Evolutionary conservation across 2,888 invertebrate genomes (phyloP).

Genomic region (Bimastos eiseni): DNA sequence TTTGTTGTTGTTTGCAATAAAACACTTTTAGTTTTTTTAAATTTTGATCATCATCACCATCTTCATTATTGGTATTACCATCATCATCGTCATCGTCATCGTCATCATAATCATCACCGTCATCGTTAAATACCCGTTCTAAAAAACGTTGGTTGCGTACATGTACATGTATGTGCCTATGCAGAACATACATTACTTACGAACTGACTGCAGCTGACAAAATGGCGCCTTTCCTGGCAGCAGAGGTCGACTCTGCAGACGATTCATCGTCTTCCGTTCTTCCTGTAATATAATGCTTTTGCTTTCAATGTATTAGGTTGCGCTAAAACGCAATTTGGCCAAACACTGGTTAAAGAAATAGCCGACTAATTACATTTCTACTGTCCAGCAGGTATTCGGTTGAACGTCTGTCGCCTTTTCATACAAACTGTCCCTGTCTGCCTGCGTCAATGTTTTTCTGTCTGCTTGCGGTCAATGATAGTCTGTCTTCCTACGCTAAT

Average conservation of each 20-base stretch:
- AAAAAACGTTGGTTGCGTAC: background rate
- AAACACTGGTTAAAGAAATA: background rate
- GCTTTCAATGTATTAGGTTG: background rate
- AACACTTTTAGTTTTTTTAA: too few species aligned
- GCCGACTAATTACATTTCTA: background rate
- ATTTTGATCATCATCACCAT: too few species aligned
- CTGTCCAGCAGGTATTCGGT: background rate
- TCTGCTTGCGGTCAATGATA: background rate
- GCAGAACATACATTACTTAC: too few species aligned
- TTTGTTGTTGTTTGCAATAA: too few species aligned
- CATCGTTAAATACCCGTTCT: too few species aligned
- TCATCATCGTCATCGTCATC: too few species aligned
- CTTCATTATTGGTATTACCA: too few species aligned
- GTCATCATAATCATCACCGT: too few species aligned
- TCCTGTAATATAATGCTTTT: background rate
- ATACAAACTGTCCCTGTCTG: background rate
- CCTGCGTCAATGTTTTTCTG: background rate
- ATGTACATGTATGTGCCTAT: too few species aligned
- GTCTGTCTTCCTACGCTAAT: too few species aligned
- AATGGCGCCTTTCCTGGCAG: background rate
- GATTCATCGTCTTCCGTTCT: background rate
- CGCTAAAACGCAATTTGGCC: background rate
- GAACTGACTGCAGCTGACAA: background rate
- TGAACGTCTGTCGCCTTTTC: background rate
- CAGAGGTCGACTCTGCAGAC: background rate